Percentiles rank a stretch among this genome's conserved stretches.
Evolutionary conservation across 1,140 invertebrate genomes (phyloP).

Genomic region (Platorchestia sp.): DNA sequence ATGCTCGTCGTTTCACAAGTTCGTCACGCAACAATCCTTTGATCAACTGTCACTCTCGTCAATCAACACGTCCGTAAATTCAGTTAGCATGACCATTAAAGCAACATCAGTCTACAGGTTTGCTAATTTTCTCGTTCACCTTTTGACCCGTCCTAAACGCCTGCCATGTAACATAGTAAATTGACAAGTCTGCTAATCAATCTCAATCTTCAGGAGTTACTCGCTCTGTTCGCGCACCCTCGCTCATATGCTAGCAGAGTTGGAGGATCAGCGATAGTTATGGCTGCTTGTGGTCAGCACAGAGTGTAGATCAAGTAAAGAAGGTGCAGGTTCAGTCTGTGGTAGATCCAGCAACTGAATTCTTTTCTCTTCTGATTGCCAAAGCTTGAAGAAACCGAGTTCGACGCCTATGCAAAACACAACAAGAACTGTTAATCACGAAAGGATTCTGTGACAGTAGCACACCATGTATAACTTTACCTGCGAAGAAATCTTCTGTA

Average conservation of each 20-base stretch:
- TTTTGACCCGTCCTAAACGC: too few species aligned
- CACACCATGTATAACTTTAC: not conserved
- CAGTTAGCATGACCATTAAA: not conserved
- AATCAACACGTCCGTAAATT: not conserved
- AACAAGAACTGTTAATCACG: not conserved
- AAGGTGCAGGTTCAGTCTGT: not conserved
- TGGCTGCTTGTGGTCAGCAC: not conserved
- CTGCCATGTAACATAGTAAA: too few species aligned
- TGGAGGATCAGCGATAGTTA: not conserved
- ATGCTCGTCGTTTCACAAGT: not conserved
- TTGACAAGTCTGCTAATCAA: too few species aligned
- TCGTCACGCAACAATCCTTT: not conserved
- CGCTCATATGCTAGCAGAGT: too few species aligned
- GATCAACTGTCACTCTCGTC: not conserved
- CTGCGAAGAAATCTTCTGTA: not conserved
- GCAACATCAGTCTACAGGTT: not conserved
- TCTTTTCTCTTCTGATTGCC: not conserved
- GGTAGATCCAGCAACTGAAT: not conserved
- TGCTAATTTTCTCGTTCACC: not conserved
- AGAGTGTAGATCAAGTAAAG: not conserved
- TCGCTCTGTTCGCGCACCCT: too few species aligned
- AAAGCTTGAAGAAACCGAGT: not conserved
- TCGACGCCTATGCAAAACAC: not conserved
- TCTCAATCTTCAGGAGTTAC: too few species aligned
- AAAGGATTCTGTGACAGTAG: not conserved